Evolutionary conservation across 2,888 invertebrate species (phyloP).

Genomic region (Drosophila planitibia): DNA sequence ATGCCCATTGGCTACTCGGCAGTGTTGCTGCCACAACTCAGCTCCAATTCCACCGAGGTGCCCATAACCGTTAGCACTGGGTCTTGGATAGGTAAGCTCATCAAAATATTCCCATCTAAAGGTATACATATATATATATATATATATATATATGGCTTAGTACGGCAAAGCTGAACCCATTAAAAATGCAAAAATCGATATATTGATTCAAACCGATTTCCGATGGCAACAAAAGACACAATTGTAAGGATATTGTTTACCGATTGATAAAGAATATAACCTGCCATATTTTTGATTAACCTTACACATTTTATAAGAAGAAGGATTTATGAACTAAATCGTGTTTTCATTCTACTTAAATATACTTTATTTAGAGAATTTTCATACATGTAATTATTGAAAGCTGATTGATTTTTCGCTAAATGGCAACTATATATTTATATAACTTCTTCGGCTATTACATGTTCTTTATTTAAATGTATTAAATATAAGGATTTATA

Average conservation of each 20-base stretch:
- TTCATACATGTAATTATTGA: not conserved
- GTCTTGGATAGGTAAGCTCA: slow-evolving; percentile 89
- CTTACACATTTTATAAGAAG: not conserved
- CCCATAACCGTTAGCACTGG: slow-evolving; percentile 90
- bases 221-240: not conserved
- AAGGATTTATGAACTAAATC: not conserved
- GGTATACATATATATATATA: not conserved
- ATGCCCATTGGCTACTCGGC: slow-evolving; percentile 92
- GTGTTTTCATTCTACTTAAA: not conserved
- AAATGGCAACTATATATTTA: too few species aligned
- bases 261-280: not conserved
- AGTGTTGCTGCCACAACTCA: slow-evolving; percentile 90
- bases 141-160: too few species aligned
- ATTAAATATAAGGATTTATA: not conserved
- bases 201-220: not conserved
- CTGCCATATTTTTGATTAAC: not conserved
- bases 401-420: too few species aligned
- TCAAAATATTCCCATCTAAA: not conserved
- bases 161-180: not conserved
- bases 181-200: not conserved
- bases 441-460: not conserved
- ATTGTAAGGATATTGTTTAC: not conserved
- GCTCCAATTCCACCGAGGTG: slow-evolving; percentile 87
- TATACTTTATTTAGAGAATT: not conserved
- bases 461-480: not conserved